These are phyloP conservation scores for Plagodis pulveraria DNA, from an alignment of 2,888 invertebrate genomes.

Conservation along the genomic window DNA sequence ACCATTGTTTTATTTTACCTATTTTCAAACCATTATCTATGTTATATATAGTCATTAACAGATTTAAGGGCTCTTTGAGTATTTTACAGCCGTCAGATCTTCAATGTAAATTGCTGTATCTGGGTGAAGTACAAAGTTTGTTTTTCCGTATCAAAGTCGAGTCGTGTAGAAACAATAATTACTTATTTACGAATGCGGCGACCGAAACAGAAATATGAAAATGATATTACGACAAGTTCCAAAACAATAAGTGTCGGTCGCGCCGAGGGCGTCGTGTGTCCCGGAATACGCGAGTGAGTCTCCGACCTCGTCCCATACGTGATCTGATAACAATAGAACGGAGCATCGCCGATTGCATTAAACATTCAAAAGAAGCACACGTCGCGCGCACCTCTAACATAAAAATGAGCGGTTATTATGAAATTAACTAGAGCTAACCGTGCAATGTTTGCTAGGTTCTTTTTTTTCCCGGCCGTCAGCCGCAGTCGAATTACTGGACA, in stretches of 20 bases:
- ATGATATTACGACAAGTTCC: conserved; percentile 45
- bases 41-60: conserved; percentile 8
- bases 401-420: conserved; percentile 84
- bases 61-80: too few relatives aligned
- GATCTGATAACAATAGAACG: conserved; percentile 57
- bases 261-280: conserved; percentile 66
- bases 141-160: not conserved
- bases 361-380: conserved; percentile 74
- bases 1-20: conserved; percentile 48
- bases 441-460: conserved; percentile 66
- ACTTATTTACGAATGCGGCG: conserved; percentile 1
- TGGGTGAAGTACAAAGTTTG: not conserved
- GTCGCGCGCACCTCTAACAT: conserved; percentile 69
- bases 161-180: not conserved
- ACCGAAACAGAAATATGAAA: conserved; percentile 36
- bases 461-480: conserved; percentile 75
- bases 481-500: conserved; percentile 80
- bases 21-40: conserved; percentile 28
- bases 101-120: too few relatives aligned
- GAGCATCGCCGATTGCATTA: conserved; percentile 70
- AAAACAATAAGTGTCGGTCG: conserved; percentile 62
- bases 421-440: conserved; percentile 78
- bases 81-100: not conserved
- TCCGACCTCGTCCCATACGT: conserved; percentile 51
- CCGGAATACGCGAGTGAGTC: conserved; percentile 73